Evolutionary conservation across 2,113 vertebrate genomes (phyloP).

Genomic region (Chlorodrepanis virens): DNA sequence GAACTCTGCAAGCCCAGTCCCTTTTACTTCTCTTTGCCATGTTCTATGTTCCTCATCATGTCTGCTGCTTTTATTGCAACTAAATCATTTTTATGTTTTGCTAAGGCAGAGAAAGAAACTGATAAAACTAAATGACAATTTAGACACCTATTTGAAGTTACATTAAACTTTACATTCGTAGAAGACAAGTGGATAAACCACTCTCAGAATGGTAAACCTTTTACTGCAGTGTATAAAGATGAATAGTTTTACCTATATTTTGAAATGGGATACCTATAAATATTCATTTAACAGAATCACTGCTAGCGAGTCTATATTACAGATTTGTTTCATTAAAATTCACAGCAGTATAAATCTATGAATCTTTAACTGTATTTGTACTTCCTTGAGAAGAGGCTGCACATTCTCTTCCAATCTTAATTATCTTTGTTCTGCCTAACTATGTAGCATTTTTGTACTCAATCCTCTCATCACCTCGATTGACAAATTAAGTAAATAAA

Average conservation of each 20-base stretch:
- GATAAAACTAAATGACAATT: constrained; percentile 52
- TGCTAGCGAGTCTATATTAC: neutral
- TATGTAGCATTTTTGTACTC: constrained; percentile 39
- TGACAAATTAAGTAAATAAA: constrained; percentile 67
- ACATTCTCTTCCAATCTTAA: constrained; percentile 42
- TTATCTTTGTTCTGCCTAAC: constrained; percentile 62
- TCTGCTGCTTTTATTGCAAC: neutral
- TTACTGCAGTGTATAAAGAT: constrained; percentile 37
- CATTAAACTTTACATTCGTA: constrained; percentile 28
- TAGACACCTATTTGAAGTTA: constrained; percentile 38
- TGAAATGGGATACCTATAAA: constrained; percentile 47
- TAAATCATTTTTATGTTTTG: constrained; percentile 39
- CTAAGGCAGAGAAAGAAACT: constrained; percentile 48
- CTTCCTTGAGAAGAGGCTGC: constrained; percentile 23
- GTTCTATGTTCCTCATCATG: neutral
- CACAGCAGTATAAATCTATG: constrained; percentile 59
- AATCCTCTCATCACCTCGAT: constrained; percentile 8
- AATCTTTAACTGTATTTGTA: constrained; percentile 56
- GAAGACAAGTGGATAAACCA: constrained; percentile 10
- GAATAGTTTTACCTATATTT: constrained; percentile 44
- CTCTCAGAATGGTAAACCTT: constrained; percentile 20
- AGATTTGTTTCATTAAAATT: constrained; percentile 63
- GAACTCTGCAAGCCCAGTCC: neutral
- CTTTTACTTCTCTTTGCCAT: neutral
- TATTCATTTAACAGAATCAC: constrained; percentile 9